Evolutionary conservation across 1,140 invertebrate genomes (phyloP), one percentile per base, ranked within the genome.

Genomic region (Aphelenchoides fujianensis): DNA sequence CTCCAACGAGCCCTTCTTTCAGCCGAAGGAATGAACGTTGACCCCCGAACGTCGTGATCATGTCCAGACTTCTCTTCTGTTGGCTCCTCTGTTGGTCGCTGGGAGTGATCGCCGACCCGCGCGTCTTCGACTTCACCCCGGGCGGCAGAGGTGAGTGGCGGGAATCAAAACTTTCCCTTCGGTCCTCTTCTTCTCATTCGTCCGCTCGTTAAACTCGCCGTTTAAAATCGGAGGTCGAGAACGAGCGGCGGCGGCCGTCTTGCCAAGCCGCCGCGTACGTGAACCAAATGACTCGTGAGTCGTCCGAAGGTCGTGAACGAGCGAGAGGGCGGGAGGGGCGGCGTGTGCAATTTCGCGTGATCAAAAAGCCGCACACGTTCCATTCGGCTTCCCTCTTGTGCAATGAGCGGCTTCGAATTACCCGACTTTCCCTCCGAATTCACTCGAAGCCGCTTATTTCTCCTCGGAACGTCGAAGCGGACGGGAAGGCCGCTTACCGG

Each of bases 361-460:
- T 48, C 12, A 48, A 48, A 48, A 48, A 48, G 41, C 23, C 23
- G 41, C 12, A 48, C 41, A n/a, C n/a, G n/a, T n/a, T n/a, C n/a
- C n/a, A n/a, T n/a, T n/a, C n/a, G 41, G 23, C 41, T 48, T 48
- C 23, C 41, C 41, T n/a, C n/a, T n/a, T n/a, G n/a, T n/a, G 41
- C 12, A 48, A 48, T 48, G 12, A 48, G 41, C 41, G 23, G 41
- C 41, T 48, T 48, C 41, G 41, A 48, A 48, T 48, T 48, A 48
- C 41, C 41, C 23, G 12, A 48, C 41, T n/a, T n/a, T n/a, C n/a
- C n/a, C n/a, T n/a, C n/a, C n/a, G n/a, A n/a, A n/a, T n/a, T n/a
- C n/a, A n/a, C n/a, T n/a, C n/a, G n/a, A 48, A 48, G 41, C 41
- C 41, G 41, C 41, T 48, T 48, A 48, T n/a, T n/a, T n/a, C n/a